Evolutionary conservation across 1,140 invertebrate species (phyloP).

Genomic region (Drosophila repletoides): DNA sequence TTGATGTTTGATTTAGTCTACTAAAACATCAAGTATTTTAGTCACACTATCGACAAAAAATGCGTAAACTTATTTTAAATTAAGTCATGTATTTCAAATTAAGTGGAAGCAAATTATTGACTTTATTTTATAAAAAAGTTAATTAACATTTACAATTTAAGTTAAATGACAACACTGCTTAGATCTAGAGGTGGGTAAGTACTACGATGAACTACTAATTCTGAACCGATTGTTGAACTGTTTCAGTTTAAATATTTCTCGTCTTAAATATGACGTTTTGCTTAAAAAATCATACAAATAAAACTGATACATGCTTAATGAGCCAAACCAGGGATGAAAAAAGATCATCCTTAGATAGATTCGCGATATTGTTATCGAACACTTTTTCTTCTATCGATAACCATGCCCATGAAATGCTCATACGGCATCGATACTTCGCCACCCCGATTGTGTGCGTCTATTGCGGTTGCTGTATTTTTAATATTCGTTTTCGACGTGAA

Average conservation of each 20-base stretch:
- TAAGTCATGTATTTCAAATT: not conserved
- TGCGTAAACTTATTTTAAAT: not conserved
- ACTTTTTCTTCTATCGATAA: slow-evolving; percentile 14
- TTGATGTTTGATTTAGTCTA: not conserved
- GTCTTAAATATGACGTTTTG: no score
- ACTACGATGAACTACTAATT: not conserved
- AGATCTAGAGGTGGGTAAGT: not conserved
- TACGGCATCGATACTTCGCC: slow-evolving; percentile 28
- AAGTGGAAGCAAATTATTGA: not conserved
- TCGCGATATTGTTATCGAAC: not conserved
- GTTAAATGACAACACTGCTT: slow-evolving; percentile 8
- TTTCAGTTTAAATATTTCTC: not conserved
- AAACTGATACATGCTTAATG: not conserved
- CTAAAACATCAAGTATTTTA: not conserved
- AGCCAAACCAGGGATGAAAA: no score
- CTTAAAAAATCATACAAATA: no score
- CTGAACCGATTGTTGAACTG: not conserved
- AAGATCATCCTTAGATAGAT: not conserved
- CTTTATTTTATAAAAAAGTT: not conserved
- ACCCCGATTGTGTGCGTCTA: slow-evolving; percentile 38
- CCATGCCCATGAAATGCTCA: not conserved
- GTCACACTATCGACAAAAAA: not conserved
- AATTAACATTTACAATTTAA: not conserved
- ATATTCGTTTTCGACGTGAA: slow-evolving; percentile 59
- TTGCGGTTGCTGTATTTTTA: slow-evolving; percentile 50